Evolutionary conservation across 2,797 vertebrate genomes (phyloP).

Genomic region (Apogon hyalosoma): DNA sequence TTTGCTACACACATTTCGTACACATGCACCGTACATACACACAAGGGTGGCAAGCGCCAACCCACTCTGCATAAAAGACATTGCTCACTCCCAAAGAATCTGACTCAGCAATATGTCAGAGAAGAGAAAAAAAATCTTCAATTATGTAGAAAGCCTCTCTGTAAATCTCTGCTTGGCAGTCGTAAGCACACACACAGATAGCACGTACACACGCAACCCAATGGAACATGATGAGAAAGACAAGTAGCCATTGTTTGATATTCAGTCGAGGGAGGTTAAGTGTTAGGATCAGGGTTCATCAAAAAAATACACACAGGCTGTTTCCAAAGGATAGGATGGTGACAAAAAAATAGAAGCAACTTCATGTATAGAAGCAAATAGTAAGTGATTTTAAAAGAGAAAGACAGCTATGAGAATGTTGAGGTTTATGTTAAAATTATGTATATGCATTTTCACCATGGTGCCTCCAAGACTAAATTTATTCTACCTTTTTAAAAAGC

Average conservation of each 20-base stretch:
- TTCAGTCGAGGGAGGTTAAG: slow-evolving; percentile 47
- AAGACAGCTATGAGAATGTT: slow-evolving; percentile 7
- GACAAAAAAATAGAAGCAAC: slow-evolving; percentile 8
- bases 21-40: slow-evolving; percentile 5
- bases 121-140: slow-evolving; percentile 65
- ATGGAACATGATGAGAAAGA: slow-evolving; percentile 65
- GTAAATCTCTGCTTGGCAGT: slow-evolving; percentile 79
- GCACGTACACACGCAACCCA: background rate
- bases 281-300: slow-evolving; percentile 30
- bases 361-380: slow-evolving; percentile 1
- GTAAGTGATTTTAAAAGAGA: slow-evolving; percentile 16
- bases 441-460: slow-evolving; percentile 5
- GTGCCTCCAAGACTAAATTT: slow-evolving; percentile 31
- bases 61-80: slow-evolving; percentile 60
- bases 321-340: background rate
- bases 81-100: slow-evolving; percentile 59
- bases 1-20: background rate
- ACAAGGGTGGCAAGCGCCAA: slow-evolving; percentile 15
- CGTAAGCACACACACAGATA: slow-evolving; percentile 18
- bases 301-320: slow-evolving; percentile 6
- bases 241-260: slow-evolving; percentile 56
- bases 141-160: slow-evolving; percentile 85
- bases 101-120: slow-evolving; percentile 81
- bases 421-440: slow-evolving; percentile 41
- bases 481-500: slow-evolving; percentile 32